phyloP scores from a whole-genome alignment of 2,888 invertebrate genomes.

The Drosophila leonis region DNA sequence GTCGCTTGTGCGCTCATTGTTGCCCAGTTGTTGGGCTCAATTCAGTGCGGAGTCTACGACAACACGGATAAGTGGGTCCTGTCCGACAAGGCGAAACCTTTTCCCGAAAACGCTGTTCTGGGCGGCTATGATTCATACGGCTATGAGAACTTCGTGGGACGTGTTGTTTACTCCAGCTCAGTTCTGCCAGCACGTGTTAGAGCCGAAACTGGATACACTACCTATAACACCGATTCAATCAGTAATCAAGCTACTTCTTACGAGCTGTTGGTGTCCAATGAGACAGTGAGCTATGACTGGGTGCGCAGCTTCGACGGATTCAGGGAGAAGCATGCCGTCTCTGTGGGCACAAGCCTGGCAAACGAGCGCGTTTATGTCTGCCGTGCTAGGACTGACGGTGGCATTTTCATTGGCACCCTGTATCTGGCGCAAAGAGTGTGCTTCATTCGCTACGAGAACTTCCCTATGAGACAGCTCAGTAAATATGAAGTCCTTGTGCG shows the following conservation, averaged over 20 bases:
- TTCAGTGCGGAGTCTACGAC: conserved; percentile 40
- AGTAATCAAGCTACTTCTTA: conserved; percentile 16
- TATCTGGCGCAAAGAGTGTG: conserved; percentile 33
- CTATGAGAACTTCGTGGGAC: conserved; percentile 58
- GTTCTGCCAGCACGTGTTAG: conserved; percentile 53
- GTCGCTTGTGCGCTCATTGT: conserved; percentile 33
- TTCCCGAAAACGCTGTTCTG: conserved; percentile 42
- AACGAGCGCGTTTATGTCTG: conserved; percentile 53
- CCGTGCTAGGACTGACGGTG: conserved; percentile 41
- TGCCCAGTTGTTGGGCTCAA: conserved; percentile 37
- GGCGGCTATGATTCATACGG: conserved; percentile 55
- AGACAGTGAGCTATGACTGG: conserved; percentile 43
- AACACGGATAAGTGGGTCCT: conserved; percentile 41
- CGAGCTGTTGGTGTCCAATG: conserved; percentile 37
- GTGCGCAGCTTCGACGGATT: conserved; percentile 54
- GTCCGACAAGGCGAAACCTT: conserved; percentile 6
- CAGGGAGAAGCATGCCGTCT: conserved; percentile 37
- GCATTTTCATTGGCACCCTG: conserved; percentile 39
- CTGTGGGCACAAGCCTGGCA: conserved; percentile 42
- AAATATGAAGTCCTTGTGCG: conserved; percentile 60
- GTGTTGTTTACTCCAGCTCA: conserved; percentile 4
- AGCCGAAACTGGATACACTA: conserved; percentile 41
- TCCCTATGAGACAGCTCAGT: conserved; percentile 29
- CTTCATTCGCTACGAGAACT: conserved; percentile 38
- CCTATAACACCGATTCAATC: conserved; percentile 17